These are phyloP conservation scores for Antheraea mylitta DNA, from an alignment of 1,140 invertebrate species.

Conservation along the genomic window DNA sequence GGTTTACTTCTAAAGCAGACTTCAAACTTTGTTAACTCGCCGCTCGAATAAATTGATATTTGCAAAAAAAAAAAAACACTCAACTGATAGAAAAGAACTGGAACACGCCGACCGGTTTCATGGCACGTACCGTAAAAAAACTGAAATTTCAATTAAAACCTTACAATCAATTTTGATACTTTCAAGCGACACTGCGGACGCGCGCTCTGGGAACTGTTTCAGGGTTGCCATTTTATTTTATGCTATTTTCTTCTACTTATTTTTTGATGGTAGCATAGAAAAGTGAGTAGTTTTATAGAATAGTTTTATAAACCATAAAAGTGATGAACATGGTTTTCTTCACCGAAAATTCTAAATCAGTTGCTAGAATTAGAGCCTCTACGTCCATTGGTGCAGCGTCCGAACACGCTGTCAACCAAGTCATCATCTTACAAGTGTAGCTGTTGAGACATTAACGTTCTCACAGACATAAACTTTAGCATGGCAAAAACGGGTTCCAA, in stretches of 20 bases:
- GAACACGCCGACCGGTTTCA: not conserved
- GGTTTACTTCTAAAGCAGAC: not conserved
- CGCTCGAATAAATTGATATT: not conserved
- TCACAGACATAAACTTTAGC: no score
- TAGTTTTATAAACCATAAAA: no score
- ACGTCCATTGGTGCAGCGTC: no score
- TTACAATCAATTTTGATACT: constrained; percentile 14
- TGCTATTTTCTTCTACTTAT: not conserved
- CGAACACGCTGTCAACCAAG: no score
- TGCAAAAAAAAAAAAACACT: not conserved
- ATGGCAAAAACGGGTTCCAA: no score
- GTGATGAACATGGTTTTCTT: no score
- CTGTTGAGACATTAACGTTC: no score
- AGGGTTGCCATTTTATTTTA: not conserved
- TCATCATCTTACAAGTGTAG: no score
- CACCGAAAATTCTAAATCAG: no score
- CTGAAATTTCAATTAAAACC: constrained; percentile 18
- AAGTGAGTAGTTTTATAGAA: no score
- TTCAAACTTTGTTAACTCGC: not conserved
- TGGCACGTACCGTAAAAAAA: constrained; percentile 5
- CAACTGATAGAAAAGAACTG: not conserved
- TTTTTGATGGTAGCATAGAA: no score
- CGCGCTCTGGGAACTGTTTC: not conserved
- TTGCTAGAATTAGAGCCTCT: no score
- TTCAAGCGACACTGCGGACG: constrained; percentile 4